These are phyloP conservation scores for Hiodon tergisus DNA, from an alignment of 2,113 vertebrate species.

Conservation along the genomic window DNA sequence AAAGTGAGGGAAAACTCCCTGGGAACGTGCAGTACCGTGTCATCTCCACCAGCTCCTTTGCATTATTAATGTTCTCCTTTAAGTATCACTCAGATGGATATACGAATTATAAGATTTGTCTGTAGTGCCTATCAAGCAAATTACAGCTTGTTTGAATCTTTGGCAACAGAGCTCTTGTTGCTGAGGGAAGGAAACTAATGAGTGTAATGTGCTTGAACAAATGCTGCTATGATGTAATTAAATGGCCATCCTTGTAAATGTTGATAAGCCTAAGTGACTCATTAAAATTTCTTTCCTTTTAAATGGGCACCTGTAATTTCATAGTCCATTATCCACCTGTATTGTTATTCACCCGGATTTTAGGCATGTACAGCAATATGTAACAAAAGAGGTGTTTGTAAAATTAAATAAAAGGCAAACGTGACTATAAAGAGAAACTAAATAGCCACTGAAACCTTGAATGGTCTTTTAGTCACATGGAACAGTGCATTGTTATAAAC, in stretches of 20 bases:
- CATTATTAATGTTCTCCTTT: slow-evolving; percentile 49
- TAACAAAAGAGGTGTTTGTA: no score
- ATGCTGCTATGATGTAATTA: not conserved
- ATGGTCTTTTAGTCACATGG: no score
- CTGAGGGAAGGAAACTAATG: not conserved
- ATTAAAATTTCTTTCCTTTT: no score
- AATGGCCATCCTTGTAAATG: not conserved
- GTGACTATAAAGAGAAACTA: no score
- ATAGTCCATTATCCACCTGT: no score
- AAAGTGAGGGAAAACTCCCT: slow-evolving; percentile 41
- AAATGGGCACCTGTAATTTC: no score
- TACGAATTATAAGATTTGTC: slow-evolving; percentile 35
- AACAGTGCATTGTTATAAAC: no score
- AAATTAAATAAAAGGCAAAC: no score
- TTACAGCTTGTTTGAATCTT: slow-evolving; percentile 4
- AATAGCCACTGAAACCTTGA: no score
- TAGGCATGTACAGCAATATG: no score
- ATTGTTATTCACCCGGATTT: no score
- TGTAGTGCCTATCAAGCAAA: slow-evolving; percentile 45
- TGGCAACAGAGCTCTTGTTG: not conserved
- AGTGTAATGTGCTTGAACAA: not conserved
- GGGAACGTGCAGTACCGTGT: slow-evolving; percentile 27
- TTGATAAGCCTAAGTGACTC: no score
- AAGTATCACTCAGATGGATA: slow-evolving; percentile 30
- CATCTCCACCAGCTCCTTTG: slow-evolving; percentile 24